Percentiles rank a stretch among this genome's conserved stretches.
Conservation (phyloP, 2,113 vertebrate species). For the Rynchops niger region DNA sequence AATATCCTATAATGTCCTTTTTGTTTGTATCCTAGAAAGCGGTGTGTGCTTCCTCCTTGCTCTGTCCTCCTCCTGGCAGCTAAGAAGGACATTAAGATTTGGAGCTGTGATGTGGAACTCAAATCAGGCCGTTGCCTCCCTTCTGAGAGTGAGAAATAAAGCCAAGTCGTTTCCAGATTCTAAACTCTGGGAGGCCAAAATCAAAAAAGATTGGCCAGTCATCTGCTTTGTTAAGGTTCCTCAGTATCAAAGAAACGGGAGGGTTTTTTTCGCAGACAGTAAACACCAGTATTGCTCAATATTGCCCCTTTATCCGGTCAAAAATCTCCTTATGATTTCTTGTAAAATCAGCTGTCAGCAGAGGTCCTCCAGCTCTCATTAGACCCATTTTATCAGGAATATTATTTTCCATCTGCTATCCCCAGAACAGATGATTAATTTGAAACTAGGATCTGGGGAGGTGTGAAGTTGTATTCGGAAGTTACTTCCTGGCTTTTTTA, state of each 20-base stretch:
- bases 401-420: constrained; percentile 24
- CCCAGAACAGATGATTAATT: constrained; percentile 37
- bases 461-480: constrained; percentile 6
- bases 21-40: not conserved
- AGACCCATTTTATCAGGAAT: constrained; percentile 4
- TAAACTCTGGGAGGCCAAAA: not conserved
- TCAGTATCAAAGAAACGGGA: not conserved
- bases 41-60: not conserved
- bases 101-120: not conserved
- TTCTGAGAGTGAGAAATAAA: not conserved
- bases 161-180: not conserved
- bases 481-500: not conserved
- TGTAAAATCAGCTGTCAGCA: constrained; percentile 5
- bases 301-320: not conserved
- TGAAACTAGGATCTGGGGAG: constrained; percentile 3
- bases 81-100: not conserved
- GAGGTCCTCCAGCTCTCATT: not conserved
- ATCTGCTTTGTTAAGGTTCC: not conserved
- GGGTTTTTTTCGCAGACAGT: not conserved
- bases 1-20: not conserved
- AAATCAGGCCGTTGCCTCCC: not conserved
- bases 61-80: not conserved
- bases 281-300: not conserved
- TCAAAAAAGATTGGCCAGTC: not conserved
- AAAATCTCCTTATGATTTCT: not conserved